A percentile compares a stretch with the other conserved stretches of the same genome.
These are phyloP conservation scores for Macrobrachium nipponense DNA, from an alignment of 1,140 invertebrate species.

Conservation along the genomic window DNA sequence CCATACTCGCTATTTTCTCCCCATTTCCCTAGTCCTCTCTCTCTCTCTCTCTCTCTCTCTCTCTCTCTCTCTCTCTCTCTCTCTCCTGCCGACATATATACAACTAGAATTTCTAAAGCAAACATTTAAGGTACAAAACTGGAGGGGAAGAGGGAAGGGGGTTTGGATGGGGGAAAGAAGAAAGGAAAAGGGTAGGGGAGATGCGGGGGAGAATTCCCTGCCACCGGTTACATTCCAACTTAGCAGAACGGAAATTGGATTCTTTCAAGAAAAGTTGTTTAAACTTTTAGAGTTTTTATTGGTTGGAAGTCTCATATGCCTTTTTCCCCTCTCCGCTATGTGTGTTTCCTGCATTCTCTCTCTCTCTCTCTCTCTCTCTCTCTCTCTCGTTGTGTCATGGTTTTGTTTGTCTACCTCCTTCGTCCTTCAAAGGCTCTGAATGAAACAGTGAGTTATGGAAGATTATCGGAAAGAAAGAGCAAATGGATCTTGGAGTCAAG, in stretches of 20 bases:
- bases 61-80: slow-evolving; percentile 13
- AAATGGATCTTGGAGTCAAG: too few species aligned
- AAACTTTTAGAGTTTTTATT: slow-evolving; percentile 33
- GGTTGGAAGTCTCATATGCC: slow-evolving; percentile 28
- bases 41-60: neutral
- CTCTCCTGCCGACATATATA: neutral
- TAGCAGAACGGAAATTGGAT: slow-evolving; percentile 32
- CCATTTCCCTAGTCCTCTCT: neutral
- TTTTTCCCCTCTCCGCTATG: neutral
- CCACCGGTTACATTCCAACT: slow-evolving; percentile 12
- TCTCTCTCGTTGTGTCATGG: neutral
- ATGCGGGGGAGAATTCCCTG: too few species aligned
- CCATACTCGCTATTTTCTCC: neutral
- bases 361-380: slow-evolving; percentile 18
- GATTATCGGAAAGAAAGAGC: too few species aligned
- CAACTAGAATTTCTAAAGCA: neutral
- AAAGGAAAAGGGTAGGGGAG: too few species aligned
- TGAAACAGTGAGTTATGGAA: too few species aligned
- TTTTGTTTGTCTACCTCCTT: neutral
- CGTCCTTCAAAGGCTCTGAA: neutral
- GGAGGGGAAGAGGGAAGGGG: neutral
- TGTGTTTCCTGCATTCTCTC: neutral
- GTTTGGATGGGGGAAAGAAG: too few species aligned
- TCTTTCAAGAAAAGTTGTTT: slow-evolving; percentile 28
- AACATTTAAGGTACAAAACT: neutral